Percentiles rank a stretch among this genome's conserved stretches.
Conservation (phyloP, 2,797 vertebrate species). For the Anguilla anguilla region DNA sequence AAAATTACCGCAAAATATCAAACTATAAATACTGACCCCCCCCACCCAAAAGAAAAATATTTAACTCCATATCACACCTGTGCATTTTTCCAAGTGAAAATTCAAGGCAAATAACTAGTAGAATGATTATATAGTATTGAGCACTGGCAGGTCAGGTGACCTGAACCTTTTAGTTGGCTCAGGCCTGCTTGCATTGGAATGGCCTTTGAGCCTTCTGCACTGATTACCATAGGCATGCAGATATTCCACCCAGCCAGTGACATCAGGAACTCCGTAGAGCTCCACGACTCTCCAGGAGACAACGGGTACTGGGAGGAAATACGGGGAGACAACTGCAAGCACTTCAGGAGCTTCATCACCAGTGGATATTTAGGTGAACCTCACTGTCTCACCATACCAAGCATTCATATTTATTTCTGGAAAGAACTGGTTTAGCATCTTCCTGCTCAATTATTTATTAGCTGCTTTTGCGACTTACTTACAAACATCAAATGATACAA, state of each 20-base stretch:
- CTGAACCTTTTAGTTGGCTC: neutral
- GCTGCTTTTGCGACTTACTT: too few relatives aligned
- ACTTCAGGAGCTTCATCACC: conserved; percentile 51
- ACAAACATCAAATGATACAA: too few relatives aligned
- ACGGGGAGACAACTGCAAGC: conserved; percentile 51
- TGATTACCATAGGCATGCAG: conserved; percentile 45
- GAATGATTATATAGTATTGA: neutral
- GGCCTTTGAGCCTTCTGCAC: neutral
- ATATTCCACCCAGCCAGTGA: neutral
- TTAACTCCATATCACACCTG: too few relatives aligned
- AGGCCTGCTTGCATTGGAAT: neutral
- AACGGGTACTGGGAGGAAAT: conserved; percentile 58
- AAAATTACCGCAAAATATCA: too few relatives aligned
- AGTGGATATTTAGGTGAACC: conserved; percentile 50
- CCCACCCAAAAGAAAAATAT: too few relatives aligned
- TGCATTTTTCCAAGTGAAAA: too few relatives aligned
- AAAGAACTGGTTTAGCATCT: neutral
- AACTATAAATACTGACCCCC: too few relatives aligned
- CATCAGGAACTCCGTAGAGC: conserved; percentile 48
- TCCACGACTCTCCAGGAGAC: conserved; percentile 31
- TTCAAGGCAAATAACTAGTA: too few relatives aligned
- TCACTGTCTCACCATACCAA: neutral
- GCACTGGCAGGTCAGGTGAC: neutral
- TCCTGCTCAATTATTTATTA: neutral
- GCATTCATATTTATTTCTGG: neutral